Base-by-base conservation (phyloP, 53 echinoderm and acorn worm genomes). In the Paracentrotus lividus region DNA sequence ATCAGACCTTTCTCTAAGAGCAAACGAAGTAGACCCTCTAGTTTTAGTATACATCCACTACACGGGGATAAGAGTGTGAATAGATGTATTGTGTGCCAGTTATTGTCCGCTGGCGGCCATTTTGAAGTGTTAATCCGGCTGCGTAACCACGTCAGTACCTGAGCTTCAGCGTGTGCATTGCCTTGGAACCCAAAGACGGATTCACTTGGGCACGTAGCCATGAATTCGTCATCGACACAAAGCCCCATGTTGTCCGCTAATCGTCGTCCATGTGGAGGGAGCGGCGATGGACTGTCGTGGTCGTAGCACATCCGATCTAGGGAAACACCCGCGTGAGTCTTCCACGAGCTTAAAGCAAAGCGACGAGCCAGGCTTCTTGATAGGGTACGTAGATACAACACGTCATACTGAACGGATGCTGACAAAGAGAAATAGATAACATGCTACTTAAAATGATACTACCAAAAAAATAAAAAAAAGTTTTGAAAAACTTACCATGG, bases 161-260 rank as follows among this genome's bases (percentile, higher is more conserved):
- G 1, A 0, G 2, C 33, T 57, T 88, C 88, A 4, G 88, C 88
- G 51, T 88, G 88, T 2, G 8, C 54, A n/a, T 88, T 88, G n/a
- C n/a, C 27, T 4, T 31, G 4, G 60, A 10, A 3, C 10, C 56
- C 9, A 36, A 88, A 57, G 33, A 31, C 21, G 34, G 33, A 14
- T 40, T 57, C 13, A 33, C 56, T 88, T 20, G 88, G 88, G 21
- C 88, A 88, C 6, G 58, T 57, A 55, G 88, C 88, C 87, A 86
- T 86, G 87, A 86, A 86, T 32, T 86, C 87, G 55, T 53, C 87
- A 23, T 86, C 87, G 88, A 88, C 88, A 40, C 88, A 88, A 0
- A 88, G 1, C 3, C 88, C 88, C 36, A 88, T 34, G 23, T n/a
- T 32, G 88, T 88, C 88, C 24, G 56, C 2, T 32, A 57, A 60